Evolutionary conservation across 92 coral and sea anemone genomes (phyloP), one percentile per base, ranked within the genome.

Genomic region (Zoanthus sansibaricus): DNA sequence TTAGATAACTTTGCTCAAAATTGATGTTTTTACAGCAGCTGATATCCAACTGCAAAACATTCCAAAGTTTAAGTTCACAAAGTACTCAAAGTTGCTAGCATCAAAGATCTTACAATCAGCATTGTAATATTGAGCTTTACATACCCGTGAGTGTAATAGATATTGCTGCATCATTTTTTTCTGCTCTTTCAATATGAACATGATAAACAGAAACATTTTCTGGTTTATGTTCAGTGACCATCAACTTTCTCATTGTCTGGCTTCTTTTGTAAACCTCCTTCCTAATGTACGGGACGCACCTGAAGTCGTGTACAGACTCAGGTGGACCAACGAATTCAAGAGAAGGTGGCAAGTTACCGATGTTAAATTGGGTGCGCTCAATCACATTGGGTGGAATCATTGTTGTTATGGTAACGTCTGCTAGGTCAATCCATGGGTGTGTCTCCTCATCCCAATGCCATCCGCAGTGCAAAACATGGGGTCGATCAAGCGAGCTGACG

Each of bases 371-470:
- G 0, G 94, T 84, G 58, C 89, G 77, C 84, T 95, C 98, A 0
- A 75, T 77, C 48, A 91, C 97, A 83, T 95, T 91, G 30, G 93
- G 92, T 69, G 94, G 73, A 5, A 97, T 93, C 46, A 91, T 77
- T 5, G 95, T 79, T 6, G 93, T 92, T 15, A 97, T 72, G 18
- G 92, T 93, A 77, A 97, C 94, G 72, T 92, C 93, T 74, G 98
- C 99, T 10, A 97, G 79, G 88, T 97, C 99, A 12, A 95, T 76
- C 99, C 99, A 97, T 0, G 99, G 98, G 76, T 97, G 98, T 3
- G 93, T 89, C 1, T 52, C 82, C 82, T 95, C 96, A 86, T 95
- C 93, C 99, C 99, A 97, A 55, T 77, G 31, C 15, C 93, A 87
- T 44, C 91, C 89, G 25, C 78, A 70, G 61, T 95, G 93, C 55